phyloP scores from a whole-genome alignment of 2,888 invertebrate genomes.

The Enchytraeus crypticus region DNA sequence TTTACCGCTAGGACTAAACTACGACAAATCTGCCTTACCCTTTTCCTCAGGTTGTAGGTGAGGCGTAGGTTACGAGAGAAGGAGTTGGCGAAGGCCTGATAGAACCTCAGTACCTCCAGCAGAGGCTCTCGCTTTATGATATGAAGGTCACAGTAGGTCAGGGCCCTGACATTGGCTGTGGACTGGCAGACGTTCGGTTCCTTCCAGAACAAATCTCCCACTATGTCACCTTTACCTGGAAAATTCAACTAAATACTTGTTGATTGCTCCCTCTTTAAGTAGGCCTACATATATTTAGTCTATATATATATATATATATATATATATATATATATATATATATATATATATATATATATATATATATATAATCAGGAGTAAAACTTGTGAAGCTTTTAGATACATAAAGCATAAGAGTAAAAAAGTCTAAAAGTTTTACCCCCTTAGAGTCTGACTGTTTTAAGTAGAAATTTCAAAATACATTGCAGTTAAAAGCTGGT shows the following conservation, averaged over 20 bases:
- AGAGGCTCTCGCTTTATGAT: constrained; percentile 88
- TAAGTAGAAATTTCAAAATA: no score
- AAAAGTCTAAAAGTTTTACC: no score
- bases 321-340: constrained; percentile 11
- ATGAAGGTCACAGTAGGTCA: constrained; percentile 98
- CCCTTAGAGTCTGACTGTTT: no score
- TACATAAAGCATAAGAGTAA: no score
- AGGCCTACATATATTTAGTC: no score
- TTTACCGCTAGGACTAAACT: no score
- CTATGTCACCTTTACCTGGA: constrained; percentile 93
- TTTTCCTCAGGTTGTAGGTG: constrained; percentile 93
- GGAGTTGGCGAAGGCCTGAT: constrained; percentile 98
- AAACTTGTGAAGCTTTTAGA: no score
- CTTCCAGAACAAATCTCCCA: constrained; percentile 99
- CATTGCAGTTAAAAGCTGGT: no score
- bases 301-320: no score
- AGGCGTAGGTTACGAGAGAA: constrained; percentile 94
- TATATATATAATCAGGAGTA: no score
- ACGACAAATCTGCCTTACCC: constrained; percentile 72
- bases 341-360: constrained; percentile 27
- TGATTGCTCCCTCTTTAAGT: no score
- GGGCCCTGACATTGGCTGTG: constrained; percentile 93
- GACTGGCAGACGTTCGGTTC: constrained; percentile 86
- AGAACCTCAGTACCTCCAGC: constrained; percentile 86
- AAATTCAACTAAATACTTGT: no score